These are phyloP conservation scores for Epinephelus cyanopodus DNA, from an alignment of 2,113 vertebrate genomes.

Conservation along the genomic window DNA sequence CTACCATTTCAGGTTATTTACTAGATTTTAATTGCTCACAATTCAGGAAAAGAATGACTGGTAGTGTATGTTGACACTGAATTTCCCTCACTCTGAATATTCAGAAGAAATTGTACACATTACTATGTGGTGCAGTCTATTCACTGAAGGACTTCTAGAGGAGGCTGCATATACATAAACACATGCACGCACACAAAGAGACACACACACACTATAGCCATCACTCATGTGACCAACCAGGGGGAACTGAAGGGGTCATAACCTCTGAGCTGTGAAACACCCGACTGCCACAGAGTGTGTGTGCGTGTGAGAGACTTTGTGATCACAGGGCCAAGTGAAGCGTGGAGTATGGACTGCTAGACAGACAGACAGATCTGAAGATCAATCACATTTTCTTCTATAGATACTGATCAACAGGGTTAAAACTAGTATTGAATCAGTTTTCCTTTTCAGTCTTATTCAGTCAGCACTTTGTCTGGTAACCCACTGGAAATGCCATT, in stretches of 20 bases:
- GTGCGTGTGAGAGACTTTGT: slow-evolving; percentile 10
- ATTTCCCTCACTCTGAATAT: too few species aligned
- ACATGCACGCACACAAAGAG: neutral
- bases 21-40: too few species aligned
- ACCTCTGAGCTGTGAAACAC: slow-evolving; percentile 39
- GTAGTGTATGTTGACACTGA: too few species aligned
- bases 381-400: slow-evolving; percentile 18
- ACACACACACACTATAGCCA: neutral
- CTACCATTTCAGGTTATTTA: too few species aligned
- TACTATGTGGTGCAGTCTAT: neutral
- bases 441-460: neutral
- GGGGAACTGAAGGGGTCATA: slow-evolving; percentile 52
- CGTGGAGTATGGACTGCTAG: slow-evolving; percentile 2
- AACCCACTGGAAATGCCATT: neutral
- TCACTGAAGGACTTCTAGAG: neutral
- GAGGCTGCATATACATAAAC: neutral
- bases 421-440: neutral
- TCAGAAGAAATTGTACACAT: neutral
- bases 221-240: slow-evolving; percentile 58
- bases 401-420: neutral
- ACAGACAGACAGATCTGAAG: slow-evolving; percentile 1
- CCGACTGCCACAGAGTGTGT: slow-evolving; percentile 17
- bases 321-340: slow-evolving; percentile 44
- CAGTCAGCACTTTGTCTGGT: neutral
- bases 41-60: too few species aligned